These are phyloP conservation scores for Luperina nickerlii DNA, from an alignment of 2,888 invertebrate genomes.

Conservation along the genomic window DNA sequence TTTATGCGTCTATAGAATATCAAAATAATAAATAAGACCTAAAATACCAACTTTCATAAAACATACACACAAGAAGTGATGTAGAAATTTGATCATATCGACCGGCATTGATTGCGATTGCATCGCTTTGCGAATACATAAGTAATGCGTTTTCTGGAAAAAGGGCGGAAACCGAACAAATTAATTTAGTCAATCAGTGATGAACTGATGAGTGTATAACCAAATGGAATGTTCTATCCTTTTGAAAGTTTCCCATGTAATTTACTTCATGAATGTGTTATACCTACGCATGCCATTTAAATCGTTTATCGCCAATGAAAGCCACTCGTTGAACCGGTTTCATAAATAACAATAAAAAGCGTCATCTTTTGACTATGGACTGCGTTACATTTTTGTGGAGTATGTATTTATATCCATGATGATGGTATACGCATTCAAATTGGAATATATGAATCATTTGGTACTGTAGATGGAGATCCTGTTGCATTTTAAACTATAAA, in stretches of 20 bases:
- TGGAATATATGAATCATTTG: slow-evolving; percentile 43
- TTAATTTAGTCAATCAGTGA: slow-evolving; percentile 1
- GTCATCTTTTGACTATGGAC: slow-evolving; percentile 51
- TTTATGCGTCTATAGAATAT: background rate
- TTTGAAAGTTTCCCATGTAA: slow-evolving; percentile 51
- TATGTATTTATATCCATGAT: slow-evolving; percentile 63
- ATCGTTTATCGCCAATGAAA: slow-evolving; percentile 55
- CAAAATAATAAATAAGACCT: background rate
- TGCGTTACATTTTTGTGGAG: slow-evolving; percentile 44
- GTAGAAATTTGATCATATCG: background rate
- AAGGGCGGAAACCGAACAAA: background rate
- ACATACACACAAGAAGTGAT: background rate
- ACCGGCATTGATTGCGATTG: background rate
- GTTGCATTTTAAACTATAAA: slow-evolving; percentile 7
- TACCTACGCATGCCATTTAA: slow-evolving; percentile 39
- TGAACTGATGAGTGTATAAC: slow-evolving; percentile 3
- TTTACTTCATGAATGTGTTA: slow-evolving; percentile 46
- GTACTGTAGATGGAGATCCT: slow-evolving; percentile 15
- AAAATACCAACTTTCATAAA: background rate
- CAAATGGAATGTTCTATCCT: slow-evolving; percentile 19
- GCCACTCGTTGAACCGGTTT: slow-evolving; percentile 53
- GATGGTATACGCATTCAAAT: slow-evolving; percentile 29
- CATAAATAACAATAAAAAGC: slow-evolving; percentile 58
- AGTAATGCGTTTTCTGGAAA: background rate
- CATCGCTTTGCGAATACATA: background rate